These are phyloP conservation scores for Halictus rubicundus DNA, from an alignment of 1,140 invertebrate genomes.

Conservation along the genomic window DNA sequence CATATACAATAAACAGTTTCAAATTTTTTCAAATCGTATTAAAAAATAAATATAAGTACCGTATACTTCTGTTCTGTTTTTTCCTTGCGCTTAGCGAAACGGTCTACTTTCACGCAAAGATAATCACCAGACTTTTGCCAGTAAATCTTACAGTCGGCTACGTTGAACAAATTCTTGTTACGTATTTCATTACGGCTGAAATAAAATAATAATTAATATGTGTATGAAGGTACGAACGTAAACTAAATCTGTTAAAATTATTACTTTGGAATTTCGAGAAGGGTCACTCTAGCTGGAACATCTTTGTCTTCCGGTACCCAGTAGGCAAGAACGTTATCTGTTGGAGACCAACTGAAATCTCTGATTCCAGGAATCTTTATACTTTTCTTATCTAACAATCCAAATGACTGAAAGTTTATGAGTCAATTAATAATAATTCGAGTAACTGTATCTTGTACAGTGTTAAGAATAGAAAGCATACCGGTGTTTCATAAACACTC, in stretches of 20 bases:
- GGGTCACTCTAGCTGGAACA: conserved; percentile 91
- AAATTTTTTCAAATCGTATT: background rate
- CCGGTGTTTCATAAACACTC: conserved; percentile 97
- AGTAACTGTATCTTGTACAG: background rate
- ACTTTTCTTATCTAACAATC: conserved; percentile 95
- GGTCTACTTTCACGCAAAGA: conserved; percentile 98
- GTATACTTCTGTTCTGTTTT: conserved; percentile 96
- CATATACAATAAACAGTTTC: background rate
- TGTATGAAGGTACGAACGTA: background rate
- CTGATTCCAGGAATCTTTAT: conserved; percentile 95
- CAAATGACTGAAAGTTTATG: conserved; percentile 86
- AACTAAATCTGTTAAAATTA: background rate
- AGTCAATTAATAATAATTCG: background rate
- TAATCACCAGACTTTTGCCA: conserved; percentile 99
- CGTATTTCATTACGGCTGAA: conserved; percentile 92
- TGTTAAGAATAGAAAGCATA: conserved; percentile 71
- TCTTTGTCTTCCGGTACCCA: conserved; percentile 99
- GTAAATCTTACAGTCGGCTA: conserved; percentile 98
- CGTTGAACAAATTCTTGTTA: conserved; percentile 98
- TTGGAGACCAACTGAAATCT: conserved; percentile 99
- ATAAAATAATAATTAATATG: conserved; percentile 30
- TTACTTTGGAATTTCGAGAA: conserved; percentile 91
- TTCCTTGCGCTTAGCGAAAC: conserved; percentile 97
- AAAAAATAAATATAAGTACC: conserved; percentile 79
- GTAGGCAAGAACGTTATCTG: conserved; percentile 97